phyloP scores from a whole-genome alignment of 2,113 vertebrate genomes.

The Anarrhichthys ocellatus region DNA sequence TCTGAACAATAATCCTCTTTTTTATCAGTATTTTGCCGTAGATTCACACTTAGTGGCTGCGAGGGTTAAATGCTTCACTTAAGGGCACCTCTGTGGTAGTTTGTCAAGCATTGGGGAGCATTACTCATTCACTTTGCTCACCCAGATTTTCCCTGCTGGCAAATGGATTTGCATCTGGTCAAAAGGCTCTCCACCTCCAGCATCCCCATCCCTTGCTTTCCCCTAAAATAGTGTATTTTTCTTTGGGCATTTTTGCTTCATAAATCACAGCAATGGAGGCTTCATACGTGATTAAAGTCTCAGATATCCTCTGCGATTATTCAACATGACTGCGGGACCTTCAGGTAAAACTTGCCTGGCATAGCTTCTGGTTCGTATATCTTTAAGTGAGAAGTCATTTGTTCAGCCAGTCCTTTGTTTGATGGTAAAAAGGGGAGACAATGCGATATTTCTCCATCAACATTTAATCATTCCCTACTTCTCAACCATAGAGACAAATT shows the following conservation, averaged over 20 bases:
- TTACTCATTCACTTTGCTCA: constrained; percentile 68
- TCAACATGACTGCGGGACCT: constrained; percentile 54
- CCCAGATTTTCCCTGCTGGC: constrained; percentile 54
- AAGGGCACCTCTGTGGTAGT: constrained; percentile 60
- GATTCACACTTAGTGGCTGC: constrained; percentile 41
- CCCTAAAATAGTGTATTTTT: constrained; percentile 49
- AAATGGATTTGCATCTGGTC: constrained; percentile 70
- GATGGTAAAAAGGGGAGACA: constrained; percentile 45
- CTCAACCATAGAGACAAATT: constrained; percentile 79
- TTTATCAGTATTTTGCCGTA: neutral
- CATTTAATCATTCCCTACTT: constrained; percentile 87
- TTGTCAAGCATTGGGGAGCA: constrained; percentile 56
- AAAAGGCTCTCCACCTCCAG: constrained; percentile 48
- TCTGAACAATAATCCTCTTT: neutral
- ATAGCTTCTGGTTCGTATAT: constrained; percentile 14
- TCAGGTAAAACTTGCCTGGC: constrained; percentile 44
- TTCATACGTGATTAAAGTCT: constrained; percentile 67
- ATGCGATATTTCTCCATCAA: constrained; percentile 81
- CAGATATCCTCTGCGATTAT: constrained; percentile 53
- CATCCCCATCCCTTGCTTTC: neutral
- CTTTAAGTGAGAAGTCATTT: constrained; percentile 75
- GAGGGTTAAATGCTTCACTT: constrained; percentile 69
- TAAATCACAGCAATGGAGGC: constrained; percentile 61
- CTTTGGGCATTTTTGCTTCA: constrained; percentile 35
- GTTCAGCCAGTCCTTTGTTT: constrained; percentile 42